These are phyloP conservation scores for Xenopus laevis DNA, from an alignment of 2,113 vertebrate species.

Conservation along the genomic window DNA sequence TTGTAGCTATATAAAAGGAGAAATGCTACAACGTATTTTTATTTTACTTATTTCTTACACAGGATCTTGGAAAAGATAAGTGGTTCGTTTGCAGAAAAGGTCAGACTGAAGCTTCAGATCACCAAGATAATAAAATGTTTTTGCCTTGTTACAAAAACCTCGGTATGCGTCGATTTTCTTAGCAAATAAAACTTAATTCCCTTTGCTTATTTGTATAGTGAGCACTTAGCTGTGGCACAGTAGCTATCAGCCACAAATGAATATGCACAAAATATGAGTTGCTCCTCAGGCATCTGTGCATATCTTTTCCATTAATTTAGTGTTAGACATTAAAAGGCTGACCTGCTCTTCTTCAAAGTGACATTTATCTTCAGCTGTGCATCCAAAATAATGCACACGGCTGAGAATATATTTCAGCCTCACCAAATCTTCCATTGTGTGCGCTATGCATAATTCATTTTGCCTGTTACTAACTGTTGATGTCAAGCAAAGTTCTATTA, in stretches of 20 bases:
- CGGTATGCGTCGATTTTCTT: too few species aligned
- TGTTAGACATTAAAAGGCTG: conserved; percentile 28
- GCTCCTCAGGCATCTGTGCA: neutral
- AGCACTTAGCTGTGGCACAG: neutral
- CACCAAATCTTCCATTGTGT: conserved; percentile 7
- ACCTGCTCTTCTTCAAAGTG: conserved; percentile 33
- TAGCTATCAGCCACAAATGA: neutral
- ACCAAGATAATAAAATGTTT: too few species aligned
- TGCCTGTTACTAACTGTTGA: conserved; percentile 20
- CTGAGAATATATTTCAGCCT: conserved; percentile 6
- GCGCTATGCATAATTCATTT: conserved; percentile 20
- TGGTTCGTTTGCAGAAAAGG: too few species aligned
- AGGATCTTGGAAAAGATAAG: too few species aligned
- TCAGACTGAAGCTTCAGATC: too few species aligned
- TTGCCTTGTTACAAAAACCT: too few species aligned
- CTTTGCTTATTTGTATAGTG: too few species aligned
- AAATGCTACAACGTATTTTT: too few species aligned
- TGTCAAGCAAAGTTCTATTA: conserved; percentile 24
- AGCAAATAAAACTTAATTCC: too few species aligned
- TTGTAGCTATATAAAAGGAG: too few species aligned
- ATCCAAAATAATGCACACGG: conserved; percentile 25
- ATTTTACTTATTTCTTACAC: too few species aligned
- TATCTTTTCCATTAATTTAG: conserved; percentile 31
- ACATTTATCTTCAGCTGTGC: conserved; percentile 8
- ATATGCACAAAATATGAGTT: conserved; percentile 17